Percentiles rank a stretch among this genome's conserved stretches.
These are phyloP conservation scores for Australoheros scitulus DNA, from an alignment of 2,113 vertebrate species.

Conservation along the genomic window DNA sequence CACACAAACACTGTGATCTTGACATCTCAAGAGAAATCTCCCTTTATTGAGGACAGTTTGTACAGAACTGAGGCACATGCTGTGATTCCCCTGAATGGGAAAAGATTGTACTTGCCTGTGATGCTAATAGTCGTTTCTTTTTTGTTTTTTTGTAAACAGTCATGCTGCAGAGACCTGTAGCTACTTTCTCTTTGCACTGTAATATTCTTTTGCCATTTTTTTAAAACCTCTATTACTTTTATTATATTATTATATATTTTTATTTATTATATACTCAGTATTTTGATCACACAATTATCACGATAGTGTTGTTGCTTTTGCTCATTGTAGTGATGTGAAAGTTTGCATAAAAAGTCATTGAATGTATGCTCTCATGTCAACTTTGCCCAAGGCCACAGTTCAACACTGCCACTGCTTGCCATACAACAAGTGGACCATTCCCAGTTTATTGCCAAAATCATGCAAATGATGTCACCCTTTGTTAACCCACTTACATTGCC, in stretches of 20 bases:
- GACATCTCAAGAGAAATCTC: slow-evolving; percentile 32
- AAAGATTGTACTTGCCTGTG: slow-evolving; percentile 12
- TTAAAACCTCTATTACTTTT: not conserved
- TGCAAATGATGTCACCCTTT: slow-evolving; percentile 57
- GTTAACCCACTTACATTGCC: slow-evolving; percentile 46
- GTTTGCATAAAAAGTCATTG: not conserved
- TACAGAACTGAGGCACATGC: slow-evolving; percentile 30
- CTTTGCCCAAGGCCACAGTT: not conserved
- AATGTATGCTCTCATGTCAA: not conserved
- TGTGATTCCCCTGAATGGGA: slow-evolving; percentile 31
- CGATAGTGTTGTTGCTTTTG: not conserved
- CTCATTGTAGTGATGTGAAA: not conserved
- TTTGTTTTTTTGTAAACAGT: not conserved
- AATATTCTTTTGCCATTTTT: not conserved
- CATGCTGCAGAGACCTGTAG: not conserved
- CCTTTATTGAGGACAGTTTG: slow-evolving; percentile 40
- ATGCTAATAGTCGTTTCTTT: not conserved
- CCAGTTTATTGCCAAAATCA: slow-evolving; percentile 45
- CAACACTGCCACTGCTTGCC: not conserved
- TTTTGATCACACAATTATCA: not conserved
- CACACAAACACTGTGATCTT: slow-evolving; percentile 36
- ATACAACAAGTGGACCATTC: slow-evolving; percentile 23
- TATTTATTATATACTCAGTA: not conserved
- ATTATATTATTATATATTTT: not conserved
- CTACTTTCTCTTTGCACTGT: not conserved